A percentile compares a stretch with the other conserved stretches of the same genome.
Conservation (phyloP, 1,140 invertebrate genomes). For the Dufourea novaeangliae region DNA sequence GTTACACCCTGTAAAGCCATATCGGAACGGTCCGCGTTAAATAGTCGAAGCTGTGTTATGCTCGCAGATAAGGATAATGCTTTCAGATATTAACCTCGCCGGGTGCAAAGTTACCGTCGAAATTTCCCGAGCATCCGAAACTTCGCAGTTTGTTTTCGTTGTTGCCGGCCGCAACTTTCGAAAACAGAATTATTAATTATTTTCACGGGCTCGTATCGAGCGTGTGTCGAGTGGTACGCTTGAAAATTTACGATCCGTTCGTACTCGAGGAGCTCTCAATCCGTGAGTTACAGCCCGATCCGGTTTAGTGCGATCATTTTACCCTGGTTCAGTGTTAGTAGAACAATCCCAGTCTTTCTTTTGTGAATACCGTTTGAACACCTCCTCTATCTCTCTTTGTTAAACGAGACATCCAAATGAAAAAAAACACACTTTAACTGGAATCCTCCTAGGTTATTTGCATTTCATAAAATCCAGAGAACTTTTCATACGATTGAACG, state of each 20-base stretch:
- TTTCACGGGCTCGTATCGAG: neutral
- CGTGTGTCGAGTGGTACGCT: neutral
- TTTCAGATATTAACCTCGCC: slow-evolving; percentile 1
- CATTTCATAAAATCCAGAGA: too few relatives aligned
- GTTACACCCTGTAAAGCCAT: neutral
- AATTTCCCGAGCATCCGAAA: neutral
- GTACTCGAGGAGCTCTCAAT: too few relatives aligned
- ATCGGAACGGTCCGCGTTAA: neutral
- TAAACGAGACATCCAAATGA: too few relatives aligned
- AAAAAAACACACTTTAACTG: too few relatives aligned
- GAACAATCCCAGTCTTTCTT: too few relatives aligned
- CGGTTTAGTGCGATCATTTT: too few relatives aligned
- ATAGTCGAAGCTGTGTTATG: neutral
- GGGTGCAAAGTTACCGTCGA: neutral
- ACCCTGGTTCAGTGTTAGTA: too few relatives aligned
- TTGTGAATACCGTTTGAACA: too few relatives aligned
- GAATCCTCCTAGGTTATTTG: too few relatives aligned
- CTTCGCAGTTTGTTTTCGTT: neutral
- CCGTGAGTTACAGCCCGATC: too few relatives aligned
- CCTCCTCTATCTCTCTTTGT: too few relatives aligned
- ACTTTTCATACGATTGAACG: too few relatives aligned
- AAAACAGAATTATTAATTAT: neutral
- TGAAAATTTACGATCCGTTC: neutral
- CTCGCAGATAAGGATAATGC: neutral
- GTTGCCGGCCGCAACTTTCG: neutral